These are phyloP conservation scores for Exaiptasia diaphana DNA, from an alignment of 64 coral and sea anemone genomes.

Conservation along the genomic window DNA sequence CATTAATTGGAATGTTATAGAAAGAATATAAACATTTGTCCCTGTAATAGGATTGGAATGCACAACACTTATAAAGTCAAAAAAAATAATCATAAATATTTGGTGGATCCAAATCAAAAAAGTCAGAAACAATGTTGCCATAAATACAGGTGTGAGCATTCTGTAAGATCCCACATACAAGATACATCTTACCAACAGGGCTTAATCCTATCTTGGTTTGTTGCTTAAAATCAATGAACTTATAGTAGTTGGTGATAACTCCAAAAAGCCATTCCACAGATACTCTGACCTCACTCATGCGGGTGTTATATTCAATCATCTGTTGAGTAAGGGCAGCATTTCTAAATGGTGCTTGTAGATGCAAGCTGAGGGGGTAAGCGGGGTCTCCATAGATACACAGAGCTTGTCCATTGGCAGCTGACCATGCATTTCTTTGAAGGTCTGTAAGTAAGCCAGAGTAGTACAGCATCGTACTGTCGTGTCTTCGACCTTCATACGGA, in stretches of 20 bases:
- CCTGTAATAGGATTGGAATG: not conserved
- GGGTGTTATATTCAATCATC: not conserved
- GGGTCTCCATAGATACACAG: conserved; percentile 21
- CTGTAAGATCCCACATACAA: conserved; percentile 38
- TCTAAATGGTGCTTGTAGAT: conserved; percentile 13
- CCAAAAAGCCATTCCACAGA: not conserved
- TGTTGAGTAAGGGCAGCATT: conserved; percentile 1
- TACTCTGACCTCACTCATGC: not conserved
- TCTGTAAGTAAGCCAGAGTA: conserved; percentile 24
- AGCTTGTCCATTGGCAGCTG: not conserved
- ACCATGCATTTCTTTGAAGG: conserved; percentile 16
- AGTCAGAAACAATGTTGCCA: conserved; percentile 19
- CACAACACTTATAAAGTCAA: not conserved
- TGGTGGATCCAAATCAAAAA: not conserved
- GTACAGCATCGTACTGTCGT: conserved; percentile 27
- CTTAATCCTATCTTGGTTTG: conserved; percentile 3
- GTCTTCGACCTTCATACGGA: conserved; percentile 12
- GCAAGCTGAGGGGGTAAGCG: not conserved
- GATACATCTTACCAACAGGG: conserved; percentile 15
- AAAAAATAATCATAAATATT: conserved; percentile 17
- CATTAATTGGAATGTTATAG: not conserved
- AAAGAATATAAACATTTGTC: not conserved
- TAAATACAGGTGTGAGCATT: conserved; percentile 28
- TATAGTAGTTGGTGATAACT: not conserved
- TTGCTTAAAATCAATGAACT: conserved; percentile 12